Conservation (phyloP, 2,113 vertebrate genomes). For the Pagrus major region DNA sequence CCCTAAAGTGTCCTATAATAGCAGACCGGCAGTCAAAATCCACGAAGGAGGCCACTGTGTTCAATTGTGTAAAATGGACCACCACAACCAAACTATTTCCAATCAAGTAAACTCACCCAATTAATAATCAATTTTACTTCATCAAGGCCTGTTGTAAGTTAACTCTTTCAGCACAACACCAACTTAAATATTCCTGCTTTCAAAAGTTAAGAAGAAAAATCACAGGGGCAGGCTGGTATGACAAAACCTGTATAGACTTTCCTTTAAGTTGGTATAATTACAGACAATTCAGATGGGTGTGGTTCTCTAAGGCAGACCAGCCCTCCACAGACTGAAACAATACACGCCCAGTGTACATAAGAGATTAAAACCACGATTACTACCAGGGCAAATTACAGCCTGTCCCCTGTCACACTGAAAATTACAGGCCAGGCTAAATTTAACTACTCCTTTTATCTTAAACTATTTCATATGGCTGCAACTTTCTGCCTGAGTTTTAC, state of each 20-base stretch:
- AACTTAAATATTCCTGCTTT: not conserved
- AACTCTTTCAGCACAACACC: not conserved
- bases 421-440: slow-evolving; percentile 50
- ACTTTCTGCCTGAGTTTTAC: too few relatives aligned
- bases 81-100: too few relatives aligned
- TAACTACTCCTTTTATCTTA: not conserved
- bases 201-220: not conserved
- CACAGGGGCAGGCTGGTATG: not conserved
- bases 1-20: not conserved
- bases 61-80: not conserved
- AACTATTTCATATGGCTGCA: slow-evolving; percentile 36
- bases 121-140: not conserved
- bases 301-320: slow-evolving; percentile 1
- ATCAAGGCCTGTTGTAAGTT: not conserved
- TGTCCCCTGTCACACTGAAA: not conserved
- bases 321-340: slow-evolving; percentile 41
- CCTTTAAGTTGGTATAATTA: slow-evolving; percentile 23
- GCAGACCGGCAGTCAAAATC: not conserved
- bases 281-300: slow-evolving; percentile 45
- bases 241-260: not conserved
- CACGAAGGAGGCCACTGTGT: not conserved
- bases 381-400: slow-evolving; percentile 38
- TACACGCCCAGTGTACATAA: slow-evolving; percentile 6
- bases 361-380: not conserved
- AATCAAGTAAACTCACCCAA: not conserved